phyloP scores from a whole-genome alignment of 2,888 invertebrate genomes.

The Epirrita christyi region DNA sequence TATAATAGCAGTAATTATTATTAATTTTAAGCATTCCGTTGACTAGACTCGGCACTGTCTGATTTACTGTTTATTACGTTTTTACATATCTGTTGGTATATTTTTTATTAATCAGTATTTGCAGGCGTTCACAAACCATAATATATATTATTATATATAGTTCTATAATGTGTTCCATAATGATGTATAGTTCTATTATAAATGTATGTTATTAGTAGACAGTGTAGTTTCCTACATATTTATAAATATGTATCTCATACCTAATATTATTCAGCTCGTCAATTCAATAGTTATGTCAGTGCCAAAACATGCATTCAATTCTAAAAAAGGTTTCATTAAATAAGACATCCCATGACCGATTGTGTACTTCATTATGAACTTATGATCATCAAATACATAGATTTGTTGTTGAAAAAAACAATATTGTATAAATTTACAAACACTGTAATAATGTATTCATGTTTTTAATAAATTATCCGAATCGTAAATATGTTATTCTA shows the following conservation, averaged over 20 bases:
- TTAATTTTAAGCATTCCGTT: constrained; percentile 51
- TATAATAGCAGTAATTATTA: constrained; percentile 29
- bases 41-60: constrained; percentile 41
- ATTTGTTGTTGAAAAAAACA: constrained; percentile 6
- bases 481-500: constrained; percentile 42
- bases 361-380: not conserved
- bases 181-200: constrained; percentile 7
- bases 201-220: constrained; percentile 6
- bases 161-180: too few relatives aligned
- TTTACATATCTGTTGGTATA: constrained; percentile 1
- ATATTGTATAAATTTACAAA: constrained; percentile 12
- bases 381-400: not conserved
- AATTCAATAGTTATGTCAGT: constrained; percentile 6
- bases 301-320: constrained; percentile 4
- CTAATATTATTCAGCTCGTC: not conserved
- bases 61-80: constrained; percentile 14
- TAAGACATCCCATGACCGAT: not conserved
- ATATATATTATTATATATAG: constrained; percentile 1
- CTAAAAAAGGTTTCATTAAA: not conserved
- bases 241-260: not conserved
- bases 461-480: constrained; percentile 58
- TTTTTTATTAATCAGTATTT: not conserved
- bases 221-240: constrained; percentile 2
- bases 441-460: constrained; percentile 29
- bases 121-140: not conserved